Percentiles rank a stretch among this genome's conserved stretches.
Evolutionary conservation across 2,797 vertebrate species (phyloP).

Genomic region (Aulostomus chinensis): DNA sequence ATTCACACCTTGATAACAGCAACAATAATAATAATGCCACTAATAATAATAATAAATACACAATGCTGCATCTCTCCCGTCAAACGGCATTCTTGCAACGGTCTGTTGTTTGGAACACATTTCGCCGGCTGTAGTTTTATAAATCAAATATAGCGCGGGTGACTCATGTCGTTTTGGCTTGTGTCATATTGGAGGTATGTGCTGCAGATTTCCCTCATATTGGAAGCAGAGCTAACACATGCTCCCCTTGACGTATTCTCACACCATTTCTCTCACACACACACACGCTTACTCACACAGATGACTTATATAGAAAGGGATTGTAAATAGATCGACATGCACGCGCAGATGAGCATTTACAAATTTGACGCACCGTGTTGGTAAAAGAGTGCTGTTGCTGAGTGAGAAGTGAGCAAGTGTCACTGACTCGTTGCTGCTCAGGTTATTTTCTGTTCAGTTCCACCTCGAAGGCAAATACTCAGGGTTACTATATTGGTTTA

Average conservation of each 20-base stretch:
- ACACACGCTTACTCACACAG: constrained; percentile 24
- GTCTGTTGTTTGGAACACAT: constrained; percentile 42
- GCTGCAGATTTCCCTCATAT: constrained; percentile 76
- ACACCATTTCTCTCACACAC: constrained; percentile 68
- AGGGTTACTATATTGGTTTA: too few species aligned
- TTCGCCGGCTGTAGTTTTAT: constrained; percentile 55
- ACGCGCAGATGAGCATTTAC: constrained; percentile 1
- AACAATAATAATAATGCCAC: constrained; percentile 11
- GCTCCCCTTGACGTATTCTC: constrained; percentile 70
- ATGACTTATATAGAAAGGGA: constrained; percentile 42
- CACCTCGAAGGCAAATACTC: too few species aligned
- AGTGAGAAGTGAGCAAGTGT: too few species aligned
- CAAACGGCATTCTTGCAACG: constrained; percentile 10
- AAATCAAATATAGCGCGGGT: constrained; percentile 64
- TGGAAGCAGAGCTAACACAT: constrained; percentile 79
- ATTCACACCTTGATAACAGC: constrained; percentile 14
- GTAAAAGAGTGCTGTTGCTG: too few species aligned
- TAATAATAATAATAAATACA: too few species aligned
- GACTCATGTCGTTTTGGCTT: constrained; percentile 66
- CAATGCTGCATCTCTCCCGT: constrained; percentile 8
- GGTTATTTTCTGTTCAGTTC: too few species aligned
- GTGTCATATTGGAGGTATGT: constrained; percentile 71
- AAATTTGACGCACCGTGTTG: too few species aligned
- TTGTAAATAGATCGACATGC: constrained; percentile 27
- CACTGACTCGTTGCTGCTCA: too few species aligned